Base-by-base conservation (phyloP, 2,888 invertebrate genomes). In the Sphinx pinastri region DNA sequence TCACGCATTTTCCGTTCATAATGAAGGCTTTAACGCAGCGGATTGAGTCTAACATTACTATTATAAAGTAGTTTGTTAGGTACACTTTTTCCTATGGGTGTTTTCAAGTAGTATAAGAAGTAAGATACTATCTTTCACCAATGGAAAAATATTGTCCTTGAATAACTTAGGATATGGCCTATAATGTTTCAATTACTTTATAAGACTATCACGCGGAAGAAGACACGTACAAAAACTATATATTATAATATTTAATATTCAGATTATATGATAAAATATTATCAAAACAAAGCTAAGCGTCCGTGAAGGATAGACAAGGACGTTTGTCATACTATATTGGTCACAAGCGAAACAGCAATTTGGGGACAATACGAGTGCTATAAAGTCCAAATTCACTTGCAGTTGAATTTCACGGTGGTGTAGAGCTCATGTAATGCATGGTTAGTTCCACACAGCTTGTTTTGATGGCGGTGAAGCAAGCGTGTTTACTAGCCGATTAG, bases 391-490 rank as follows among this genome's bases (percentile, higher is more conserved):
- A 74, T 75, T 76, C n/a, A 72, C 55, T 63, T 74, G 72, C 6
- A 57, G 16, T 59, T 59, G 38, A 45, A 69, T 71, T 71, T 75
- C 70, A 70, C 63, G 74, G 60, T 74, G 68, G 74, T 73, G 72
- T 72, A 73, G 66, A 70, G 83, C 84, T 87, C 86, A 87, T 81
- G 89, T 84, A 38, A 82, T 85, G 85, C 86, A 79, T 81, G 88
- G 85, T 83, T 84, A 78, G 82, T 79, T 77, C 77, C 73, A 78
- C 79, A 71, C 74, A 73, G 72, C 73, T 76, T 70, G 67, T 72
- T 45, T 45, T 14, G 38, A 63, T 63, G 60, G 68, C 71, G 68
- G 49, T 74, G 70, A 75, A 52, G 72, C 68, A 76, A 74, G 69
- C 25, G 60, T 70, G 71, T 70, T 71, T 71, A 70, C 71, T 25